Base-by-base conservation (phyloP, 2,113 vertebrate species). In the Psilopogon haemacephalus region DNA sequence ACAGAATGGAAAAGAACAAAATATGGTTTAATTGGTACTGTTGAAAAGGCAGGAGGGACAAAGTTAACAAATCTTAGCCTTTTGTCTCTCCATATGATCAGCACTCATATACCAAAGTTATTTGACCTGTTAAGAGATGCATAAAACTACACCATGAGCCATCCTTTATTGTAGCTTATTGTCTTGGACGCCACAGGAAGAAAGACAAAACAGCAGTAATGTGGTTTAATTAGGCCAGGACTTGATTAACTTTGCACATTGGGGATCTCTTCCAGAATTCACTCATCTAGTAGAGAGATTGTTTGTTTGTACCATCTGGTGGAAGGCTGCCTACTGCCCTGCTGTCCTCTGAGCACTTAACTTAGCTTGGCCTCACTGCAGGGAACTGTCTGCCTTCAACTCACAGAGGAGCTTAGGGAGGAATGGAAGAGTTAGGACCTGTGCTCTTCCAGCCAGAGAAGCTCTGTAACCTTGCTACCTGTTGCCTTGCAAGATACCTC, bases 31-130 rank as follows among this genome's bases (percentile, higher is more conserved):
- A 95, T 80, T 74, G 88, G 15, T 54, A 30, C 44, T 68, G 54
- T 60, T 89, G 68, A 77, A 84, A 19, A 64, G n/a, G 56, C 42
- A 84, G 65, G 62, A 78, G 44, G 33, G 48, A 52, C 27, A 38
- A 84, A 88, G 80, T 86, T 60, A 94, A 96, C 58, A 78, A 84
- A 86, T 86, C 84, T 71, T 48, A 48, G 33, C 42, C 58, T 86
- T 92, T 89, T 86, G 32, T 78, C 48, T 90, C 65, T 84, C 65
- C 40, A 5, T 75, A 44, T 44, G 81, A 89, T 46, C 54, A 86
- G 40, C 38, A 8, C n/a, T 78, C 3, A 1, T 8, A 48, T 6
- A 69, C 38, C 86, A 63, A 78, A 78, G 54, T 30, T 72, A 81
- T 75, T 12, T 81, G 91, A 81, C 77, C 77, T 92, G 65, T 75